Evolutionary conservation across 2,888 invertebrate genomes (phyloP), one percentile per base, ranked within the genome.

Genomic region (Volucella inflata): DNA sequence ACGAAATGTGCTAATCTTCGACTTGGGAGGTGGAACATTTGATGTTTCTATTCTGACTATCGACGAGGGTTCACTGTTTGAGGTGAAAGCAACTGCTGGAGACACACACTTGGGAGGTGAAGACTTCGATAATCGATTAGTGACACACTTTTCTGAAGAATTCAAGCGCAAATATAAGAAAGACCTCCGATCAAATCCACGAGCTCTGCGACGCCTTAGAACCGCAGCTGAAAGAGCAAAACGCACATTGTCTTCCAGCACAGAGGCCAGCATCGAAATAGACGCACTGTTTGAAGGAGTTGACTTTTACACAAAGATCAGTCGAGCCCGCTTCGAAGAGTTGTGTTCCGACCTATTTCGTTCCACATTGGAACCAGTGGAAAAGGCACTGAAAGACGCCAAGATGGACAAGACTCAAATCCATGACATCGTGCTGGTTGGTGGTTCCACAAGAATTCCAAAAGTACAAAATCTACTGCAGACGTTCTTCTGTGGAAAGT

Each of bases 1-100:
- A 93, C 94, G 96, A 50, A 96, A 97, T 90, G 96, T 97, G 77
- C 93, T 97, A 72, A 96, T 97, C 88, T 91, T 91, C 72, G 91
- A 91, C 60, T 83, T 91, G 88, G 91, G 91, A 75, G 98, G 98
- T 90, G 98, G 98, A 89, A 98, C 98, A 88, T 98, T 98, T 92
- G 98, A 98, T 93, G 98, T 98, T 40, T 98, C 98, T 79, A 96
- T 98, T 90, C 93, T 98, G 89, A 97, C 97, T 88, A 98, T 98
- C 90, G 98, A 98, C 93, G 98, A 98, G 91, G 95, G 98, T 92
- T 90, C 91, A 0, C 94, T 96, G 89, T 98, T 98, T 91, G 98
- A 98, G 91, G 98, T 98, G 14, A 97, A 97, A 90, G 96, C 98
- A 10, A 98, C 98, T 12, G 97, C 97, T 80, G 98, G 98, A 87